Evolutionary conservation across 2,113 vertebrate genomes (phyloP), one percentile per base, ranked within the genome.

Genomic region (Acanthisitta chloris): DNA sequence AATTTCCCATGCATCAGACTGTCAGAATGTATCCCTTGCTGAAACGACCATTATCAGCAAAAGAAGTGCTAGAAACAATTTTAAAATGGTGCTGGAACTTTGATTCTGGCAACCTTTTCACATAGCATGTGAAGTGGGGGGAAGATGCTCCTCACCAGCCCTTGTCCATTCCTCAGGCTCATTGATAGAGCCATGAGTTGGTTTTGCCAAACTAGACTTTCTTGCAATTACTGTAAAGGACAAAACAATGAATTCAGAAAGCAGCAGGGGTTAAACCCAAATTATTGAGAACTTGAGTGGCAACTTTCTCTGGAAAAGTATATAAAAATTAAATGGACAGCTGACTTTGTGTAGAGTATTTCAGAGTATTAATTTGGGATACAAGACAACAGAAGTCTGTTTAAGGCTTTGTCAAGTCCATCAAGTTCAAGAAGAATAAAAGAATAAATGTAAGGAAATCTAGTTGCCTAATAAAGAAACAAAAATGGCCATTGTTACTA

Each of bases 181-280:
- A 10, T 0, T 6, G 13, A 65, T 2, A 61, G 48, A 34, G 12
- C 52, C n/a, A 14, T 1, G 24, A 84, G 45, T 6, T 19, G 24
- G 2, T 8, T 92, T 64, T 71, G 21, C 9, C 34, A 8, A 0
- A 13, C 2, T 0, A 16, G 25, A 20, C 23, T 12, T 73, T 46
- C 42, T 23, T 43, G 29, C 24, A 28, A n/a, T 46, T 59, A 54
- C 5, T 58, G 14, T 45, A 40, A 70, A 73, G 36, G 26, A 66
- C 46, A 58, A 40, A 76, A 29, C 54, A 70, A 52, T 9, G 19
- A 66, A 54, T 74, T 6, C 29, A 74, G 46, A 87, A 79, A 9
- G 10, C 9, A 64, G 15, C 14, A 48, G 29, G 16, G 62, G 24
- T 81, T 19, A 82, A 93, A 43, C 1, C 0, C 16, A 31, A 48